Conservation (phyloP, 2,888 invertebrate species). For the Erpobdella octoculata region DNA sequence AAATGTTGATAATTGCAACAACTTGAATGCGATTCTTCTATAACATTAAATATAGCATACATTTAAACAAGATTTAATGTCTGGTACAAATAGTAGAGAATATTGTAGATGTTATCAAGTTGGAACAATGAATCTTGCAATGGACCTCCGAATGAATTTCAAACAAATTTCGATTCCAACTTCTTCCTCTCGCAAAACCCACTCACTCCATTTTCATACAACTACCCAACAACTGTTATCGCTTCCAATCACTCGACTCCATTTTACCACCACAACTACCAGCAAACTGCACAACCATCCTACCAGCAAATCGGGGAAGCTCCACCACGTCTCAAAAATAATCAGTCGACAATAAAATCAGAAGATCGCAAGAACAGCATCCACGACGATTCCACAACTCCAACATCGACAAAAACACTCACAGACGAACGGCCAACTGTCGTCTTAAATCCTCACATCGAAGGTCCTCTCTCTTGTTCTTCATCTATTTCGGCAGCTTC, state of each 20-base stretch:
- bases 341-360: not conserved
- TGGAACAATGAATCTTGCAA: constrained; percentile 14
- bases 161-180: not conserved
- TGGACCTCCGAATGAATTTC: not conserved
- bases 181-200: not conserved
- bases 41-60: too few relatives aligned
- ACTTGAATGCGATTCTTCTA: too few relatives aligned
- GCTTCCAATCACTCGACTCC: not conserved
- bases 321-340: not conserved
- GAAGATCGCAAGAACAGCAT: constrained; percentile 3
- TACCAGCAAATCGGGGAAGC: constrained; percentile 23
- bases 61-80: too few relatives aligned
- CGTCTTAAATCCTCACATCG: too few relatives aligned
- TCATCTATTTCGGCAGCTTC: constrained; percentile 9
- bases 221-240: not conserved
- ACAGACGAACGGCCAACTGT: not conserved
- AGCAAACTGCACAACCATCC: not conserved
- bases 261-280: constrained; percentile 5
- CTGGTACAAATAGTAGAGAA: too few relatives aligned
- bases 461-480: constrained; percentile 4
- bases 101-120: constrained; percentile 13
- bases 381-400: not conserved
- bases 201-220: not conserved
- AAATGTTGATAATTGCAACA: too few relatives aligned
- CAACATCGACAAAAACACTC: not conserved